These are phyloP conservation scores for Kryptopterus vitreolus DNA, from an alignment of 2,797 vertebrate genomes.

Conservation along the genomic window DNA sequence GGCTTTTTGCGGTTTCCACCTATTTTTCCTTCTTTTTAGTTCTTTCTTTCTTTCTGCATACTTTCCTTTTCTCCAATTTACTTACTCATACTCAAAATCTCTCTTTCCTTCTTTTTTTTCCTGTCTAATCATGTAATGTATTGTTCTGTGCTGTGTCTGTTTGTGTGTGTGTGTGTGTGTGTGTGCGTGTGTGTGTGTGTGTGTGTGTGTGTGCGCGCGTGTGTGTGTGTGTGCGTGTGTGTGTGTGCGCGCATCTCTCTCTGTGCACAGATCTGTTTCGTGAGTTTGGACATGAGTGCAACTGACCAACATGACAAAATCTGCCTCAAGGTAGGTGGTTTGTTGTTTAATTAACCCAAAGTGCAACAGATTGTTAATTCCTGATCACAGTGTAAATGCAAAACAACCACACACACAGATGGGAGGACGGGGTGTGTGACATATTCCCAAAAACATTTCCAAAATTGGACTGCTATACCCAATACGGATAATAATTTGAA, in stretches of 20 bases:
- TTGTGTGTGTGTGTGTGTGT: slow-evolving; percentile 37
- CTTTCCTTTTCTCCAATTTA: neutral
- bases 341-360: slow-evolving; percentile 23
- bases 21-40: neutral
- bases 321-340: slow-evolving; percentile 81
- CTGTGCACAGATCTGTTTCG: slow-evolving; percentile 87
- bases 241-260: slow-evolving; percentile 25
- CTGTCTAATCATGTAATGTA: neutral
- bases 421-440: neutral
- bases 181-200: slow-evolving; percentile 37
- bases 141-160: slow-evolving; percentile 9
- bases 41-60: neutral
- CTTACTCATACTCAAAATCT: neutral
- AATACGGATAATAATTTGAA: neutral
- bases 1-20: neutral
- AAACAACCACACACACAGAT: neutral
- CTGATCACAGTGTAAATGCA: neutral
- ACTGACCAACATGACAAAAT: slow-evolving; percentile 74
- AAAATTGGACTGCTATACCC: neutral
- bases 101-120: neutral
- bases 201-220: slow-evolving; percentile 4
- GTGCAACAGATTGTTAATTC: neutral
- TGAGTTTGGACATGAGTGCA: slow-evolving; percentile 84
- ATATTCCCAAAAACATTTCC: neutral
- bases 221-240: slow-evolving; percentile 40